A percentile compares a stretch with the other conserved stretches of the same genome.
phyloP scores from a whole-genome alignment of 2,888 invertebrate genomes.

The Parnassius orleans region DNA sequence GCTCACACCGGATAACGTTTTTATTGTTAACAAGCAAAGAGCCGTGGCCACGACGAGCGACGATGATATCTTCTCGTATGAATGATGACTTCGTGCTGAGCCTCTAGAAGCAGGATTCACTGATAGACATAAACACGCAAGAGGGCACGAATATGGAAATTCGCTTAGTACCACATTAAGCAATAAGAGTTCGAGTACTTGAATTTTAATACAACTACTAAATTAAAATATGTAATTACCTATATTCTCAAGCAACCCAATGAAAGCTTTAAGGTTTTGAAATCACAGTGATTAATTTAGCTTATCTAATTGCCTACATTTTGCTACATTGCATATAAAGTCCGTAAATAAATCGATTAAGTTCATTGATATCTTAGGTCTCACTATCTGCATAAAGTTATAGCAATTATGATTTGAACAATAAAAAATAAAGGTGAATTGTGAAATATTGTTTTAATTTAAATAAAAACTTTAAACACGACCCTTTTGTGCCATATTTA shows the following conservation, averaged over 20 bases:
- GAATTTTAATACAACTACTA: neutral
- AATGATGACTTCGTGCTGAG: slow-evolving; percentile 80
- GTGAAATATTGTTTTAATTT: neutral
- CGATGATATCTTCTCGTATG: slow-evolving; percentile 79
- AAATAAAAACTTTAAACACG: neutral
- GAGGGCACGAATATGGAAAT: slow-evolving; percentile 75
- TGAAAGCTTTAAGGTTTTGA: neutral
- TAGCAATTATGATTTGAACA: too few species aligned
- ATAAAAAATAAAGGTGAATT: neutral
- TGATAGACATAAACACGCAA: slow-evolving; percentile 62
- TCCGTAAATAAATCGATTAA: slow-evolving; percentile 18
- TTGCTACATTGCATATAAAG: too few species aligned
- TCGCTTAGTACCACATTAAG: slow-evolving; percentile 32
- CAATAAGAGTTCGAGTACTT: slow-evolving; percentile 20
- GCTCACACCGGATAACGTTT: slow-evolving; percentile 73
- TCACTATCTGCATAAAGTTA: slow-evolving; percentile 2
- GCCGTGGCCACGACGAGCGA: slow-evolving; percentile 70
- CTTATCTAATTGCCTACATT: slow-evolving; percentile 12
- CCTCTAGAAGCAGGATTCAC: slow-evolving; percentile 65
- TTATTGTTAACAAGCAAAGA: slow-evolving; percentile 79
- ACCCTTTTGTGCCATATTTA: slow-evolving; percentile 35
- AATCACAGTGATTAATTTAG: neutral
- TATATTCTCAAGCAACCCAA: too few species aligned
- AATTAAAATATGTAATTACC: neutral
- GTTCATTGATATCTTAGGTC: slow-evolving; percentile 5